These are phyloP conservation scores for Crocidura indochinensis DNA, from an alignment of 2,797 vertebrate species.

Conservation along the genomic window DNA sequence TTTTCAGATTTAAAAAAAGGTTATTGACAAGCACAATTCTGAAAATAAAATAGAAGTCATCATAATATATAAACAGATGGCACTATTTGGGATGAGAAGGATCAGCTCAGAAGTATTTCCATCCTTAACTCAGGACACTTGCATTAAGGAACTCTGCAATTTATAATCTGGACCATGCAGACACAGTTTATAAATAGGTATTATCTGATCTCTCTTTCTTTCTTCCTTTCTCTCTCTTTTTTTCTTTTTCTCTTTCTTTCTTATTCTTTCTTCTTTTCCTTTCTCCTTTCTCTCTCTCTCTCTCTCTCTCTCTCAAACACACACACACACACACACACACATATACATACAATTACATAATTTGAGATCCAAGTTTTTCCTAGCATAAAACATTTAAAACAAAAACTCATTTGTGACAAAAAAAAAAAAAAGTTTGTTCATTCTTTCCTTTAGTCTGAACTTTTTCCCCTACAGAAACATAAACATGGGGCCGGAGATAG, in stretches of 20 bases:
- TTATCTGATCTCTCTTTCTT: neutral
- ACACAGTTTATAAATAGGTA: neutral
- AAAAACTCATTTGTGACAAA: neutral
- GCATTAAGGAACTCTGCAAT: fast-evolving
- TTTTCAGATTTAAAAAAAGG: neutral
- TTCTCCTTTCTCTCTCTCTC: too few relatives aligned
- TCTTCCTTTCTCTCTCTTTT: too few relatives aligned
- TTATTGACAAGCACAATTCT: slow-evolving; percentile 28
- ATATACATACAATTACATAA: neutral
- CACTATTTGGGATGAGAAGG: neutral
- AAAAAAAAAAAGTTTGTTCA: neutral
- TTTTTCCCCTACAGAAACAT: slow-evolving; percentile 19
- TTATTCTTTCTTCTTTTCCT: too few relatives aligned
- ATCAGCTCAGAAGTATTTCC: too few relatives aligned
- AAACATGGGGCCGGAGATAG: too few relatives aligned
- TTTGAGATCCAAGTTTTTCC: neutral
- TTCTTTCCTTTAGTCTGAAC: slow-evolving; percentile 2
- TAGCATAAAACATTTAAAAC: neutral
- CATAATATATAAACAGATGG: neutral
- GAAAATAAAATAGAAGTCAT: neutral
- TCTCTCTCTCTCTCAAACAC: too few relatives aligned
- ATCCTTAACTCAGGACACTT: fast-evolving
- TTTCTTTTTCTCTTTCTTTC: too few relatives aligned
- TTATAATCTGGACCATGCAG: fast-evolving
- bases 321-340: too few relatives aligned